Conservation (phyloP, 2,113 vertebrate species). For the Onychorhynchus coronatus region DNA sequence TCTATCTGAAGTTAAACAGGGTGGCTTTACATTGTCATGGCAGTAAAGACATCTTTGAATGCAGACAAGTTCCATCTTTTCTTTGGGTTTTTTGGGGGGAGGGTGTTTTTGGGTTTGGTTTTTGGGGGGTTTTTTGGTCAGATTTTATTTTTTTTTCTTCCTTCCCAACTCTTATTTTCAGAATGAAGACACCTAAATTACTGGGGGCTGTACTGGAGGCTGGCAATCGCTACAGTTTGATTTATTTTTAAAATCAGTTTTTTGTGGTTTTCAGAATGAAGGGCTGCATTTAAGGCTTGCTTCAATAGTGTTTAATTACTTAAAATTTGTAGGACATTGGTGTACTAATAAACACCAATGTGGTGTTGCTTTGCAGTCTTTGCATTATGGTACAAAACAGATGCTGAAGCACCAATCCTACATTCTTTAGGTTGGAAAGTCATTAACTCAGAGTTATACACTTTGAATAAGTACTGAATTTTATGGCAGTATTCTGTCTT, state of each 20-base stretch:
- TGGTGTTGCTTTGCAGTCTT: conserved; percentile 60
- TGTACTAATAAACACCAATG: conserved; percentile 64
- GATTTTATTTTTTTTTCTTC: not conserved
- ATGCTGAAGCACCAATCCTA: conserved; percentile 78
- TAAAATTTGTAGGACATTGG: conserved; percentile 58
- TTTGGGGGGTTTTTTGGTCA: not conserved
- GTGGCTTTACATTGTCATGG: conserved; percentile 20
- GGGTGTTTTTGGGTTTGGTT: not conserved
- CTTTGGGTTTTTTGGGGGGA: not conserved
- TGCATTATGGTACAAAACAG: conserved; percentile 73
- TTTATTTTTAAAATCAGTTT: conserved; percentile 63
- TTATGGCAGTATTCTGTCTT: conserved; percentile 55
- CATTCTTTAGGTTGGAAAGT: conserved; percentile 73
- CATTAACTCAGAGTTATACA: conserved; percentile 81
- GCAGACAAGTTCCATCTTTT: not conserved
- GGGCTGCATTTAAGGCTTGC: conserved; percentile 64
- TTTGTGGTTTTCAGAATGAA: conserved; percentile 52
- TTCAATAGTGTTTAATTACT: conserved; percentile 63
- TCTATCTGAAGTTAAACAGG: conserved; percentile 5
- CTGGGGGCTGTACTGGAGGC: conserved; percentile 15
- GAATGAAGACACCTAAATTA: conserved; percentile 40
- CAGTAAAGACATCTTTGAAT: conserved; percentile 22
- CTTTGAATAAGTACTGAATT: conserved; percentile 72
- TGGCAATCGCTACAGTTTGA: conserved; percentile 46
- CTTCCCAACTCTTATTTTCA: conserved; percentile 6